phyloP scores from a whole-genome alignment of 2,113 vertebrate species.

The Hassar affinis region DNA sequence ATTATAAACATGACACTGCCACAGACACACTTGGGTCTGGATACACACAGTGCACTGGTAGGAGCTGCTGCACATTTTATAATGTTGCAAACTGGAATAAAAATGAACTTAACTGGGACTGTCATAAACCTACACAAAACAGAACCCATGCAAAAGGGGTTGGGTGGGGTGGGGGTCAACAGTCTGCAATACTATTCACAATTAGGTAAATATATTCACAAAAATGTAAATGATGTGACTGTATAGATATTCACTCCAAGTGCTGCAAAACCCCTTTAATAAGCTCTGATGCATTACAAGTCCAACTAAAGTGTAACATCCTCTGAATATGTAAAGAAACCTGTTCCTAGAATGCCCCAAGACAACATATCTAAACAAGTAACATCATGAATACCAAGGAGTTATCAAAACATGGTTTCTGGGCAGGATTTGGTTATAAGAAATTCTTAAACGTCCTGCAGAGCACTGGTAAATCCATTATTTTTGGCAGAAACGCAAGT shows the following conservation, averaged over 20 bases:
- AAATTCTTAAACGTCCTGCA: not conserved
- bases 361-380: not conserved
- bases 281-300: not conserved
- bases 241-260: not conserved
- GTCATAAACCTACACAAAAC: not conserved
- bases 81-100: not conserved
- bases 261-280: not conserved
- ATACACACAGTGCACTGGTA: not conserved
- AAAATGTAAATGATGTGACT: not conserved
- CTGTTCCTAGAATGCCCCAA: not conserved
- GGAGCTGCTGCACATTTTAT: not conserved
- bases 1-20: not conserved
- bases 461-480: not conserved
- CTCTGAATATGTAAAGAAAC: not conserved
- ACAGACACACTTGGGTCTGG: not conserved
- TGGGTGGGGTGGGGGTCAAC: not conserved
- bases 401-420: not conserved
- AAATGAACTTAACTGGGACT: not conserved
- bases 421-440: not conserved
- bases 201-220: too few species aligned
- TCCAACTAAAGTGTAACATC: not conserved
- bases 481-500: not conserved
- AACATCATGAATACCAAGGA: not conserved
- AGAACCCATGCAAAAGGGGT: too few species aligned
- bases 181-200: not conserved